Conservation (phyloP, 2,888 invertebrate species). For the Apoderus coryli region DNA sequence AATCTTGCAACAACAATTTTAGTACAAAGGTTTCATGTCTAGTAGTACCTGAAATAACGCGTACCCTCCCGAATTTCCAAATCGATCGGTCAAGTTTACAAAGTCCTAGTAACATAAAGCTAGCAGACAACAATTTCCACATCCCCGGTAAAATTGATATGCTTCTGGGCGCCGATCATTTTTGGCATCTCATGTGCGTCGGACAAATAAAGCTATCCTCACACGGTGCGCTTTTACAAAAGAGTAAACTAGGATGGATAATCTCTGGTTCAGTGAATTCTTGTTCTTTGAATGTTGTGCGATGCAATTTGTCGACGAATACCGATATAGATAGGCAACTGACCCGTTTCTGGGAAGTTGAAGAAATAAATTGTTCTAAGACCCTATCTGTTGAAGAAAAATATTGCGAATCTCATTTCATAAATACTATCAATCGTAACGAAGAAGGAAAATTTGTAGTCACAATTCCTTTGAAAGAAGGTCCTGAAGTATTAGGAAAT, state of each 20-base stretch:
- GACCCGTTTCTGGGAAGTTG: constrained; percentile 8
- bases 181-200: constrained; percentile 12
- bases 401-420: constrained; percentile 7
- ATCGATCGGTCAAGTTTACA: constrained; percentile 6
- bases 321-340: constrained; percentile 5
- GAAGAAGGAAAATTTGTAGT: constrained; percentile 11
- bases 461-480: constrained; percentile 11
- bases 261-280: constrained; percentile 8
- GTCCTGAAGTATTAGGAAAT: constrained; percentile 8
- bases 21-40: too few relatives aligned
- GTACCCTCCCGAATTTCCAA: constrained; percentile 9
- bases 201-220: constrained; percentile 11
- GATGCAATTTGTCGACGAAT: constrained; percentile 5
- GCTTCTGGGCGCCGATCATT: constrained; percentile 13
- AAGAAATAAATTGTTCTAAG: constrained; percentile 1
- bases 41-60: constrained; percentile 12
- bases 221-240: constrained; percentile 12
- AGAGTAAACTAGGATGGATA: constrained; percentile 14
- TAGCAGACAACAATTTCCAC: constrained; percentile 14
- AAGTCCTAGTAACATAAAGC: constrained; percentile 11
- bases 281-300: not conserved
- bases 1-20: too few relatives aligned
- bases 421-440: constrained; percentile 5
- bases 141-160: constrained; percentile 12
- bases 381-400: constrained; percentile 3